These are phyloP conservation scores for Paratrypauchen microcephalus DNA, from an alignment of 2,797 vertebrate genomes.

Conservation along the genomic window DNA sequence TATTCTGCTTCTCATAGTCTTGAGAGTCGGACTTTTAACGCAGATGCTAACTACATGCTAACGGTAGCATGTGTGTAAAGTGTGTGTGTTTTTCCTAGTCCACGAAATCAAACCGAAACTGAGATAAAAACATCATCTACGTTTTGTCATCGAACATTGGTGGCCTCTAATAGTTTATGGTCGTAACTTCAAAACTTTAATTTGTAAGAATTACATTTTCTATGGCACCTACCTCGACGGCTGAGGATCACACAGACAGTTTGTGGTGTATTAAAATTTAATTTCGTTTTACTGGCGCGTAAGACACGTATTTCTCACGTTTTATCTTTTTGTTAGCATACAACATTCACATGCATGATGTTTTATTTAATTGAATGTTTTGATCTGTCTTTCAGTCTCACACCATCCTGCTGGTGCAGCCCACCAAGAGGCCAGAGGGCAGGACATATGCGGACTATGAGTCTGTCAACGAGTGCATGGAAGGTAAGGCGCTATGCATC, in stretches of 20 bases:
- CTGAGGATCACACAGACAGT: neutral
- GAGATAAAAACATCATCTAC: neutral
- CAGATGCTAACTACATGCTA: slow-evolving; percentile 23
- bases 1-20: neutral
- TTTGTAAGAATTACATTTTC: too few relatives aligned
- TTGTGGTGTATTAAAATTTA: neutral
- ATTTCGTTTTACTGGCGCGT: neutral
- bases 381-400: slow-evolving; percentile 81
- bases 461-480: slow-evolving; percentile 98
- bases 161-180: neutral
- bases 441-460: slow-evolving; percentile 97
- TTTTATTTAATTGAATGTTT: neutral
- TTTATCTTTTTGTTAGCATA: too few relatives aligned
- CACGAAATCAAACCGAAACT: neutral
- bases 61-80: slow-evolving; percentile 37
- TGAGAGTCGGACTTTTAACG: neutral
- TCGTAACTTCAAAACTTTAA: too few relatives aligned
- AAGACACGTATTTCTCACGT: neutral
- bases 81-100: neutral
- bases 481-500: slow-evolving; percentile 76
- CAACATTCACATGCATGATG: too few relatives aligned
- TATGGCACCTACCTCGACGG: too few relatives aligned
- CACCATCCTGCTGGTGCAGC: slow-evolving; percentile 96
- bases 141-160: neutral
- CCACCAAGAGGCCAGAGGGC: slow-evolving; percentile 97